Evolutionary conservation across 2,797 vertebrate genomes (phyloP).

Genomic region (Lepidocolaptes lacrymiger): DNA sequence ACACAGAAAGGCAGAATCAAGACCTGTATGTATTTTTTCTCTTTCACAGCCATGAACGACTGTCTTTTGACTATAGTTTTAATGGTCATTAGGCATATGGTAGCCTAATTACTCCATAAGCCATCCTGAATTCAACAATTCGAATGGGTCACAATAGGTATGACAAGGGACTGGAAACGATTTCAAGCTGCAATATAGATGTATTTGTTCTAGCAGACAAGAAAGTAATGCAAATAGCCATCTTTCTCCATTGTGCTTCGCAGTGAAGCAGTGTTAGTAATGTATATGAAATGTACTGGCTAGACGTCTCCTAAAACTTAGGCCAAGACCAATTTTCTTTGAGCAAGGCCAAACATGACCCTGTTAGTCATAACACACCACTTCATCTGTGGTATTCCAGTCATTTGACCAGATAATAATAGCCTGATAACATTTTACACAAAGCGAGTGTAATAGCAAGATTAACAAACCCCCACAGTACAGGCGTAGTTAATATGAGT

Average conservation of each 20-base stretch:
- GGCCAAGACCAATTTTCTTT: neutral
- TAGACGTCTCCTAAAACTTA: neutral
- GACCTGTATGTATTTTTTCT: neutral
- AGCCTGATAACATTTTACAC: neutral
- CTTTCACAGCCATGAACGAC: neutral
- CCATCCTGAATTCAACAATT: neutral
- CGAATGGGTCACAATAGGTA: neutral
- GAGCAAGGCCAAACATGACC: conserved; percentile 14
- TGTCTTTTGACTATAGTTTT: neutral
- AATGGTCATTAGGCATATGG: neutral
- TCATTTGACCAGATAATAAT: neutral
- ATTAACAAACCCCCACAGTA: neutral
- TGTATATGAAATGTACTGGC: neutral
- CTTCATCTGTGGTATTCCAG: neutral
- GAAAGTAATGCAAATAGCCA: neutral
- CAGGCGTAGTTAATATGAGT: neutral
- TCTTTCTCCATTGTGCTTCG: neutral
- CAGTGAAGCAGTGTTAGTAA: neutral
- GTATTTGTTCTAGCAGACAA: neutral
- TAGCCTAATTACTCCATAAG: neutral
- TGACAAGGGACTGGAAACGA: neutral
- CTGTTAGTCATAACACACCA: conserved; percentile 3
- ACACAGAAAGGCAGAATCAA: neutral
- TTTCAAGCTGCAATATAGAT: neutral
- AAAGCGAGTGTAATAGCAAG: fast-evolving